phyloP scores from a whole-genome alignment of 2,113 vertebrate species.

The Trogon surrucura region DNA sequence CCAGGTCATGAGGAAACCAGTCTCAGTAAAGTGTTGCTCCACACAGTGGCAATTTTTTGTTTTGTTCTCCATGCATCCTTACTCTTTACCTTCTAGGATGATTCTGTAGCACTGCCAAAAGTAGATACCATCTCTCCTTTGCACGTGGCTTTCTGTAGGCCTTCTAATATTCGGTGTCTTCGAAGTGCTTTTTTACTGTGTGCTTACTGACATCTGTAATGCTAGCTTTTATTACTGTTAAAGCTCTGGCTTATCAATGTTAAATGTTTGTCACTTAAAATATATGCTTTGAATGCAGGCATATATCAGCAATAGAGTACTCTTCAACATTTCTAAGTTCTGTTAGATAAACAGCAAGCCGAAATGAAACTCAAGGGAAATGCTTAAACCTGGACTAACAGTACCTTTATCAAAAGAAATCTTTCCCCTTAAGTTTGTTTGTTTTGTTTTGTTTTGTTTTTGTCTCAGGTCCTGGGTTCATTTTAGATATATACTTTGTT shows the following conservation, averaged over 20 bases:
- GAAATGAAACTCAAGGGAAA: background rate
- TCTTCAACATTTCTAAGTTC: background rate
- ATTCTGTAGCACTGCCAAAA: background rate
- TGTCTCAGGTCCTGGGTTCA: background rate
- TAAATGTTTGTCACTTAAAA: background rate
- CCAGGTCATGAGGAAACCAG: background rate
- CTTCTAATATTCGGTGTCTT: background rate
- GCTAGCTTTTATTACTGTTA: background rate
- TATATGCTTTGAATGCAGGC: background rate
- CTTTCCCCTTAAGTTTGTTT: background rate
- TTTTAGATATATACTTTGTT: background rate
- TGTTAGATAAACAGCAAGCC: background rate
- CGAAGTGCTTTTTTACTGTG: background rate
- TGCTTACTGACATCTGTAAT: background rate
- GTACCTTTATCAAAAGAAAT: background rate
- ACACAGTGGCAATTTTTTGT: too few relatives aligned
- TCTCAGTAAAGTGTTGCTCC: background rate
- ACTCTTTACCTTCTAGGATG: background rate
- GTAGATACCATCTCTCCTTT: background rate
- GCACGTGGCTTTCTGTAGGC: background rate
- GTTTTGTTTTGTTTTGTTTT: background rate
- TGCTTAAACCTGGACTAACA: background rate
- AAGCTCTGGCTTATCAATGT: background rate
- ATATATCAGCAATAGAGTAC: background rate
- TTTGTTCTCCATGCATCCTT: background rate